Conservation (phyloP, 1,140 invertebrate species). For the Vanessa atalanta region DNA sequence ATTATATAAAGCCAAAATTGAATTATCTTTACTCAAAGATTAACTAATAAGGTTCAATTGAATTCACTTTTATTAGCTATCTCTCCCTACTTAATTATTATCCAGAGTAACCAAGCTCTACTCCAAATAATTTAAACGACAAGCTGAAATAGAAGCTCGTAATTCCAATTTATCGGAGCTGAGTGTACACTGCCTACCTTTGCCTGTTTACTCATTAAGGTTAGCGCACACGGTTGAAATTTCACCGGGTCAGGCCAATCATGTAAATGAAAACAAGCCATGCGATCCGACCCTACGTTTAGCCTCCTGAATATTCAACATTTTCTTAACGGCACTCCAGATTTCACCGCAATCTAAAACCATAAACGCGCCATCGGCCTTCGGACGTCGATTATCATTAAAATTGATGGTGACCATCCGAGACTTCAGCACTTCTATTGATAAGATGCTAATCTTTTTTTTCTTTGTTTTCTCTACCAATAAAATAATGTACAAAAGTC, state of each 20-base stretch:
- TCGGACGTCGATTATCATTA: constrained; percentile 42
- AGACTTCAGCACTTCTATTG: constrained; percentile 9
- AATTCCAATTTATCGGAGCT: constrained; percentile 14
- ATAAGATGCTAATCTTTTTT: neutral
- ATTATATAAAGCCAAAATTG: no score
- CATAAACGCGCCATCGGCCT: constrained; percentile 46
- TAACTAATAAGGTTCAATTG: no score
- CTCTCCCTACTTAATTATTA: neutral
- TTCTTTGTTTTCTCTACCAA: no score
- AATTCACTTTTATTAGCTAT: no score
- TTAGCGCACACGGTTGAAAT: constrained; percentile 49
- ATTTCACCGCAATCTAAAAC: constrained; percentile 63
- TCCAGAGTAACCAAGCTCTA: neutral
- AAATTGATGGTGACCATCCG: constrained; percentile 42
- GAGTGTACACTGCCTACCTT: constrained; percentile 20
- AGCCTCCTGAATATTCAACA: constrained; percentile 70
- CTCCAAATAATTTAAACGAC: neutral
- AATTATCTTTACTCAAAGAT: no score
- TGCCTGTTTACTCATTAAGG: constrained; percentile 40
- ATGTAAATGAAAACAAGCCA: constrained; percentile 75
- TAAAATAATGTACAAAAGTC: no score
- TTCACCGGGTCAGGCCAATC: constrained; percentile 72
- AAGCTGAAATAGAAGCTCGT: neutral
- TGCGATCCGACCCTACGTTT: constrained; percentile 57
- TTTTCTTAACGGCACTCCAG: constrained; percentile 69